Conservation (phyloP, 1,140 invertebrate genomes). For the Callitettix versicolor region DNA sequence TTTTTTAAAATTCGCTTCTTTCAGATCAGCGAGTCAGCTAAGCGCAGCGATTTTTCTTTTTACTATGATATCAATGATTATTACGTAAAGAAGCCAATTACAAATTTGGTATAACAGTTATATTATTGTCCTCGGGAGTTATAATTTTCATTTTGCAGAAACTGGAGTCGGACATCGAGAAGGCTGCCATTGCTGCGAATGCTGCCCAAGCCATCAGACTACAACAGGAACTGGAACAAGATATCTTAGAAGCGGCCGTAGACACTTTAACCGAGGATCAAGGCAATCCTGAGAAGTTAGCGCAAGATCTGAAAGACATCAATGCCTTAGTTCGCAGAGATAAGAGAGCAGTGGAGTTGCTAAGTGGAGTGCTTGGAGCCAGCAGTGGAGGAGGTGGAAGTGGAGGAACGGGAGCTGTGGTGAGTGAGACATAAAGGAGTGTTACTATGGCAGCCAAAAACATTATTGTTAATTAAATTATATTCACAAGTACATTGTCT, state of each 20-base stretch:
- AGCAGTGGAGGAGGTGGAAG: conserved; percentile 19
- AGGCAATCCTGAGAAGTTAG: conserved; percentile 1
- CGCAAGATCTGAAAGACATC: conserved; percentile 13
- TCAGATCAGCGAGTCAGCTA: too few relatives aligned
- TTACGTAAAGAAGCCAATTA: too few relatives aligned
- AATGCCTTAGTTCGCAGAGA: conserved; percentile 22
- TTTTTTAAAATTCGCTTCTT: too few relatives aligned
- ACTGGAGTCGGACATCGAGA: conserved; percentile 21
- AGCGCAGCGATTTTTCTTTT: too few relatives aligned
- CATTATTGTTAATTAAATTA: neutral
- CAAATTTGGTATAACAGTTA: too few relatives aligned
- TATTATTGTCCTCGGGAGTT: too few relatives aligned
- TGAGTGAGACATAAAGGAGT: neutral
- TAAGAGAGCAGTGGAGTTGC: conserved; percentile 23
- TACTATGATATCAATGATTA: too few relatives aligned
- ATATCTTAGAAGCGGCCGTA: conserved; percentile 21
- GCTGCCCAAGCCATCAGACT: conserved; percentile 19
- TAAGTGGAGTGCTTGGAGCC: conserved; percentile 19
- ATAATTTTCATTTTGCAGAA: conserved; percentile 18
- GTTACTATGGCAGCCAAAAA: neutral
- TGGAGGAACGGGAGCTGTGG: neutral
- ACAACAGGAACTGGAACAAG: conserved; percentile 22
- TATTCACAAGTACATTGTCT: too few relatives aligned
- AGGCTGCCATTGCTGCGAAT: conserved; percentile 11
- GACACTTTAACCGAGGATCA: conserved; percentile 12